Base-by-base conservation (phyloP, 37 sponge, comb jelly and placozoan species). In the Chondrosia reniformis region DNA sequence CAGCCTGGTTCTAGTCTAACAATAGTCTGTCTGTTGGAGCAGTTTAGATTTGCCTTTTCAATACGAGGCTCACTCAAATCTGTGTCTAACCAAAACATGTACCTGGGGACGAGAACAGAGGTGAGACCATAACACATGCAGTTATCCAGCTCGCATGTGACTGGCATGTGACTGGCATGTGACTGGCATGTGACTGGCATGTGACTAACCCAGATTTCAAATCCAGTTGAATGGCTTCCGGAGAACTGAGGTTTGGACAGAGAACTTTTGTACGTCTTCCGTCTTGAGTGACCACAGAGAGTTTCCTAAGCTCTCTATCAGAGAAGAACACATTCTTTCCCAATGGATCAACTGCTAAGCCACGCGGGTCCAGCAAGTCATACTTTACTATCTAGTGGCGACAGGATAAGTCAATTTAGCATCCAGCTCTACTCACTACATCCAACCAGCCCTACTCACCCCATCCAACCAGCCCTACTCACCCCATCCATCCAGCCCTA, bases 81-180 rank as follows among this genome's bases (percentile, higher is more conserved):
- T 3, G 37, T 40, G 43, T 69, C 72, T 44, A 69, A 8, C 72
- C 72, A 69, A 44, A 69, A 69, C 72, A 69, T 21, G 61, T 59
- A 59, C 61, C 61, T 59, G n/a, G 9, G 61, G 30, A 59, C 22
- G 61, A 30, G n/a, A 19, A 19, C 61, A 59, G 28, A 6, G 22
- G 61, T 59, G 4, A 59, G 7, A 7, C n/a, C 17, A 7, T 6
- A 6, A 59, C 61, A 59, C 28, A 19, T 49, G 52, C n/a, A n/a
- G n/a, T n/a, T n/a, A n/a, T n/a, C n/a, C n/a, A n/a, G 10, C 52
- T 19, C 15, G 28, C 7, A 13, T 6, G 30, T 19, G 6, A 25
- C n/a, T 13, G 28, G 61, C 61, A 6, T 30, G 30, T 30, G 4
- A 59, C 61, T 13, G n/a, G n/a, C 61, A 59, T 59, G 7, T 49